Evolutionary conservation across 2,888 invertebrate genomes (phyloP).

Genomic region (Chrysolina americana): DNA sequence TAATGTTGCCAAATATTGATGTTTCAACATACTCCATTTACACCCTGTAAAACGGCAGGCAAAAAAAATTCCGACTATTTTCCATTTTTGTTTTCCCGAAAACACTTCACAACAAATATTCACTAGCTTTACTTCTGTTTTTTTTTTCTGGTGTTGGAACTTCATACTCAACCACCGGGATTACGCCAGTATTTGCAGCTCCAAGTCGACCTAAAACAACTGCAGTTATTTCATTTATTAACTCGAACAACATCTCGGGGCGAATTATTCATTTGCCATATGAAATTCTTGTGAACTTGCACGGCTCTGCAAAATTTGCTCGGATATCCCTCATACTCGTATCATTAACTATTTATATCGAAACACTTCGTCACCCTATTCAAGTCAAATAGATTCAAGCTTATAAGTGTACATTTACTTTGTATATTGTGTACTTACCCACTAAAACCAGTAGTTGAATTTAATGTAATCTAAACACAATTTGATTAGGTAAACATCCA

Average conservation of each 20-base stretch:
- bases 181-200: neutral
- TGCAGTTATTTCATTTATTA: constrained; percentile 7
- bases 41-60: too few species aligned
- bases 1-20: too few species aligned
- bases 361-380: constrained; percentile 56
- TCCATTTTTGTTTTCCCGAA: too few species aligned
- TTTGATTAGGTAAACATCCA: constrained; percentile 60
- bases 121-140: too few species aligned
- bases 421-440: constrained; percentile 55
- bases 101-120: too few species aligned
- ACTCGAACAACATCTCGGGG: neutral
- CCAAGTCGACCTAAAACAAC: neutral
- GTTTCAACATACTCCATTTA: too few species aligned
- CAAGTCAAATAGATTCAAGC: constrained; percentile 57
- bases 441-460: constrained; percentile 60
- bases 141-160: too few species aligned
- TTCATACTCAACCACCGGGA: too few species aligned
- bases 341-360: constrained; percentile 53
- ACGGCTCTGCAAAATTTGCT: constrained; percentile 5
- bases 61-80: too few species aligned
- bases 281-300: neutral
- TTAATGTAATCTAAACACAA: constrained; percentile 60
- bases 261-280: constrained; percentile 13
- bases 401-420: constrained; percentile 56
- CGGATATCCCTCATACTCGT: constrained; percentile 16